Percentiles rank a stretch among this genome's conserved stretches.
These are phyloP conservation scores for Tenualosa ilisha DNA, from an alignment of 2,797 vertebrate genomes.

Conservation along the genomic window DNA sequence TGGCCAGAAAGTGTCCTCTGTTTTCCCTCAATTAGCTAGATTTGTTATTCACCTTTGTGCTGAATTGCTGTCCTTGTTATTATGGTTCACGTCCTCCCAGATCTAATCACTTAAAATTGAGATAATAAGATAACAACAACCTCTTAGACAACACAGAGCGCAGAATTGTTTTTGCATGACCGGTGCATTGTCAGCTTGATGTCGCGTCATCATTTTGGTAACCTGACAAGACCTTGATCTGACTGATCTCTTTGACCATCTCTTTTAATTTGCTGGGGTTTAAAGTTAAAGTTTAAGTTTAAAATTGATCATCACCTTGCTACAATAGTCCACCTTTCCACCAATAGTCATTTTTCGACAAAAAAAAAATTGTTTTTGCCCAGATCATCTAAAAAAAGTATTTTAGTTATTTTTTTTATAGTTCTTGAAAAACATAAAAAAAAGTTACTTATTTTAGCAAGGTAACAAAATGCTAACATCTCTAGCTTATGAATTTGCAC, in stretches of 20 bases:
- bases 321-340: too few relatives aligned
- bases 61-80: neutral
- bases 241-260: neutral
- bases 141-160: neutral
- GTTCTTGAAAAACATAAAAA: too few relatives aligned
- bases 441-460: too few relatives aligned
- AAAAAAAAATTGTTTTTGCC: too few relatives aligned
- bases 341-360: too few relatives aligned
- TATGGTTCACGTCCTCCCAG: conserved; percentile 2
- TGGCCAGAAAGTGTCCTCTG: neutral
- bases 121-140: neutral
- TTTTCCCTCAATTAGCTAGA: neutral
- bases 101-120: neutral
- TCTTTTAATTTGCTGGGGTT: too few relatives aligned
- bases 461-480: too few relatives aligned
- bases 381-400: too few relatives aligned
- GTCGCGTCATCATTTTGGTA: neutral
- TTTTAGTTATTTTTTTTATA: too few relatives aligned
- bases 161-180: neutral
- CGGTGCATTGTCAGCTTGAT: neutral
- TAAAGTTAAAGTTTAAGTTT: too few relatives aligned
- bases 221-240: neutral
- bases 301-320: too few relatives aligned
- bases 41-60: conserved; percentile 5
- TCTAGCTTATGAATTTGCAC: too few relatives aligned